phyloP scores from a whole-genome alignment of 2,797 vertebrate species.

The Acridotheres tristis region DNA sequence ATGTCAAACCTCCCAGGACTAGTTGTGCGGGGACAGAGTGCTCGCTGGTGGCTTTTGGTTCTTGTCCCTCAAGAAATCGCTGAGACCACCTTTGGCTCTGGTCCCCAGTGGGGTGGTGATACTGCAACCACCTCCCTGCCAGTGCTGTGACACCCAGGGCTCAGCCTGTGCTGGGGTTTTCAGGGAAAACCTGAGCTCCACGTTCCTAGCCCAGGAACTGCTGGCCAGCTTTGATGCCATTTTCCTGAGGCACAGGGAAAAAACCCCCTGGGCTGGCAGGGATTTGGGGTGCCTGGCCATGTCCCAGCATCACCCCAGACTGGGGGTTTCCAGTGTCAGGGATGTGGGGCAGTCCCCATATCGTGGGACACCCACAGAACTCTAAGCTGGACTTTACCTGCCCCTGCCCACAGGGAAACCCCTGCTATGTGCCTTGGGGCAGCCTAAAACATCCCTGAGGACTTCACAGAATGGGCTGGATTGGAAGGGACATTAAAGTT shows the following conservation, averaged over 20 bases:
- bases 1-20: background rate
- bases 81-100: background rate
- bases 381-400: background rate
- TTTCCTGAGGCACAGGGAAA: background rate
- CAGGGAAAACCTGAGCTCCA: background rate
- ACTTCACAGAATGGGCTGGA: background rate
- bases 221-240: background rate
- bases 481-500: background rate
- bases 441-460: background rate
- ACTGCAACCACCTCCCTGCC: background rate
- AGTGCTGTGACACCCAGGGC: background rate
- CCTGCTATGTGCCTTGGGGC: background rate
- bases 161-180: background rate
- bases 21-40: rapidly evolving
- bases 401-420: background rate
- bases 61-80: background rate
- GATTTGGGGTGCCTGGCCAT: rapidly evolving
- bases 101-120: rapidly evolving
- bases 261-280: background rate
- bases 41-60: background rate
- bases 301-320: background rate
- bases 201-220: background rate
- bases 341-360: background rate
- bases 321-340: background rate
- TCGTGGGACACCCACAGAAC: background rate